phyloP scores from a whole-genome alignment of 2,888 invertebrate species.

The Drosophila imparisetae region DNA sequence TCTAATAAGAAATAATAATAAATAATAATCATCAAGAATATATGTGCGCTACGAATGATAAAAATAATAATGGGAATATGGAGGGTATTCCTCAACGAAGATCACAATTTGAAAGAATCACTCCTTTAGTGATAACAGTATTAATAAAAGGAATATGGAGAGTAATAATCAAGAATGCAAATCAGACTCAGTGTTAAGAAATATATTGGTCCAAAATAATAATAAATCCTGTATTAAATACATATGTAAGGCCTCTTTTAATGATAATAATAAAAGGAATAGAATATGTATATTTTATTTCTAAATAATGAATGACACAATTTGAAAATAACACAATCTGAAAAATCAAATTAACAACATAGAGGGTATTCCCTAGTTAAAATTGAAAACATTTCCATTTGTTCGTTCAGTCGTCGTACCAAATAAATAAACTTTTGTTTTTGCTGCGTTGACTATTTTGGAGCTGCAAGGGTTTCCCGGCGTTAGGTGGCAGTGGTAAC shows the following conservation, averaged over 20 bases:
- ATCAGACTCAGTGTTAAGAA: neutral
- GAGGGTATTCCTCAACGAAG: neutral
- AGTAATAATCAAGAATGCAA: neutral
- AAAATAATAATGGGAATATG: neutral
- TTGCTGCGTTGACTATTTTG: slow-evolving; percentile 59
- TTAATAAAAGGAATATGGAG: neutral
- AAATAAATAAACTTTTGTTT: slow-evolving; percentile 62
- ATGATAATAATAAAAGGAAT: neutral
- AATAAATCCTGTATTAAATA: neutral
- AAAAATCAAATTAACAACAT: neutral
- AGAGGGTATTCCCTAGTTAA: slow-evolving; percentile 25
- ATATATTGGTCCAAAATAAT: neutral
- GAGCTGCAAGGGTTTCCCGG: slow-evolving; percentile 3
- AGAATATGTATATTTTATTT: neutral
- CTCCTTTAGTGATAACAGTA: neutral
- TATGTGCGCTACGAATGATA: neutral
- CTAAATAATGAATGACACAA: neutral
- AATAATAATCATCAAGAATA: neutral
- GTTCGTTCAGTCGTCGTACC: slow-evolving; percentile 27
- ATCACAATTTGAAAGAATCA: neutral
- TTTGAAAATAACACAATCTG: neutral
- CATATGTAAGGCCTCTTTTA: rapidly evolving
- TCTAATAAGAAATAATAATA: neutral
- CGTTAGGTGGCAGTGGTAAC: neutral
- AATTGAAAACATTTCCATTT: slow-evolving; percentile 1